Conservation (phyloP, 2,888 invertebrate species). For the Apamea epomidion region DNA sequence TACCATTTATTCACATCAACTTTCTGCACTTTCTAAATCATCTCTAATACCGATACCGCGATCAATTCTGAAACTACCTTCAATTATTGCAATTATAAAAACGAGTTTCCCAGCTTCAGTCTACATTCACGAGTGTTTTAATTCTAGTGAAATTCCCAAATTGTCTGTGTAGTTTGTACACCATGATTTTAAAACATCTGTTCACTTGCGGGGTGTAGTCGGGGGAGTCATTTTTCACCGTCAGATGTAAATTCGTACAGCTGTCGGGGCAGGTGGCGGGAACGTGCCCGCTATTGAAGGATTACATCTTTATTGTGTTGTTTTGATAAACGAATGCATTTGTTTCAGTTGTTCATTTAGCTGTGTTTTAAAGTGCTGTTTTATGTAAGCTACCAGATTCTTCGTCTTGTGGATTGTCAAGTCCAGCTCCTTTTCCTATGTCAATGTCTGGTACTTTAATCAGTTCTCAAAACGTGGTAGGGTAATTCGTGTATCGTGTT, state of each 20-base stretch:
- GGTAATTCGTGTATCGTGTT: neutral
- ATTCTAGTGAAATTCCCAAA: constrained; percentile 64
- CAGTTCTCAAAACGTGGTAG: neutral
- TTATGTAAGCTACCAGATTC: neutral
- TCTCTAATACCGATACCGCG: constrained; percentile 41
- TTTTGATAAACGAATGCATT: constrained; percentile 63
- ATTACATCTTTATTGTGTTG: constrained; percentile 71
- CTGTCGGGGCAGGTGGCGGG: constrained; percentile 85
- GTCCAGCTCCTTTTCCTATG: neutral
- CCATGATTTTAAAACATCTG: constrained; percentile 79
- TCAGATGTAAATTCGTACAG: constrained; percentile 83
- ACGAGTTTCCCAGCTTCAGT: constrained; percentile 55
- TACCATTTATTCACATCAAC: constrained; percentile 47
- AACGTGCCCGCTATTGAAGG: constrained; percentile 81
- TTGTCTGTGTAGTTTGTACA: constrained; percentile 51
- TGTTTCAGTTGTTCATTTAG: constrained; percentile 36
- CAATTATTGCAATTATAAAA: constrained; percentile 67
- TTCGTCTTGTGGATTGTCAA: neutral
- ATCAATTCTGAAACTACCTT: constrained; percentile 53
- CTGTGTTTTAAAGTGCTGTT: constrained; percentile 16
- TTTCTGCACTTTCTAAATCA: constrained; percentile 64
- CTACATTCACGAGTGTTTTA: constrained; percentile 56
- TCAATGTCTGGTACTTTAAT: neutral
- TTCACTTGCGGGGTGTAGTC: constrained; percentile 75
- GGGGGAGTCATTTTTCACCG: constrained; percentile 82